phyloP scores from a whole-genome alignment of 2,797 vertebrate genomes.

The Gymnocypris eckloni region DNA sequence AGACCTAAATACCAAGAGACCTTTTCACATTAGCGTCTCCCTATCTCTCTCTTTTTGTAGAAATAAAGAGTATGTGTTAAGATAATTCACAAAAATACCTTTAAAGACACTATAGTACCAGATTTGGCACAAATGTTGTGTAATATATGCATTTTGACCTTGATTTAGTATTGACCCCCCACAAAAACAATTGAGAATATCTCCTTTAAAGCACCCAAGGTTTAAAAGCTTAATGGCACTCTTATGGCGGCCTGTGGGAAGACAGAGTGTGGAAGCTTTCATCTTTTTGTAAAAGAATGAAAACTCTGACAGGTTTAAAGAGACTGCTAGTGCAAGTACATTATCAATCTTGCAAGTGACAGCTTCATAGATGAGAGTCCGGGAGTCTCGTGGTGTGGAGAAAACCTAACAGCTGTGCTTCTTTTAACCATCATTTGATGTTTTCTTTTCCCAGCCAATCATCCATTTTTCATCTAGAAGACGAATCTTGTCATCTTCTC shows the following conservation, averaged over 20 bases:
- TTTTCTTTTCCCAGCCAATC: slow-evolving; percentile 20
- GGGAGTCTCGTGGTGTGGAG: slow-evolving; percentile 31
- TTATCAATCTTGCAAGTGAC: slow-evolving; percentile 60
- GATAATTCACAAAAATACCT: slow-evolving; percentile 4
- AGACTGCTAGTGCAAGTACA: slow-evolving; percentile 57
- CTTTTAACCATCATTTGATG: slow-evolving; percentile 50
- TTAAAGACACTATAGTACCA: background rate
- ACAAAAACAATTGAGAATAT: background rate
- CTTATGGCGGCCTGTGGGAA: slow-evolving; percentile 21
- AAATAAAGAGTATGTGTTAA: background rate
- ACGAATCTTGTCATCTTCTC: slow-evolving; percentile 20
- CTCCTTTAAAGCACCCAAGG: slow-evolving; percentile 31
- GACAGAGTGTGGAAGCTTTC: slow-evolving; percentile 49
- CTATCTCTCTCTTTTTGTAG: background rate
- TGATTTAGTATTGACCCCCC: background rate
- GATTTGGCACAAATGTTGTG: background rate
- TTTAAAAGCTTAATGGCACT: slow-evolving; percentile 23
- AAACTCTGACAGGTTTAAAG: slow-evolving; percentile 59
- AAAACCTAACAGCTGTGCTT: slow-evolving; percentile 45
- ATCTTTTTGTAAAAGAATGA: slow-evolving; percentile 60
- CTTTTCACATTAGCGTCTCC: slow-evolving; percentile 34
- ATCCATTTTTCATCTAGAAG: slow-evolving; percentile 33
- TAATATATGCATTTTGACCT: background rate
- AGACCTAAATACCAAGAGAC: slow-evolving; percentile 45
- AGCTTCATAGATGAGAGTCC: slow-evolving; percentile 59